Conservation (phyloP, 2,113 vertebrate genomes). For the Synodontis membranacea region DNA sequence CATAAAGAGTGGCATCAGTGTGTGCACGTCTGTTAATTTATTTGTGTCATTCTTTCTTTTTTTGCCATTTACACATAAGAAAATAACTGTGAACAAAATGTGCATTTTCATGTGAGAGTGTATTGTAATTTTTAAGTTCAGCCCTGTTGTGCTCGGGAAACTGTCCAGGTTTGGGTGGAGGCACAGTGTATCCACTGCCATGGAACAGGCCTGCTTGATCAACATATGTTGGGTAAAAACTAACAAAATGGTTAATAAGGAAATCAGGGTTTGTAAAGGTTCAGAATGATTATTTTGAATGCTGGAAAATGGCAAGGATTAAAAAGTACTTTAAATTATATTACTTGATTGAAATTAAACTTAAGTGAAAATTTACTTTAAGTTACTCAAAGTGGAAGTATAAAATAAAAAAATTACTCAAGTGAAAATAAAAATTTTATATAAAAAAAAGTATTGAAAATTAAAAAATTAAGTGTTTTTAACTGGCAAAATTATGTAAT, state of each 20-base stretch:
- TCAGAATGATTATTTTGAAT: neutral
- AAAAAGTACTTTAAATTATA: neutral
- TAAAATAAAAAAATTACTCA: neutral
- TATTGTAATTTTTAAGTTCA: neutral
- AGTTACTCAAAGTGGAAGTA: neutral
- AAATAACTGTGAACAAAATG: neutral
- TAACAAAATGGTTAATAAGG: neutral
- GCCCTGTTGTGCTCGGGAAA: neutral
- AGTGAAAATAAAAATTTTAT: no score
- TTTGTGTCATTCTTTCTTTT: neutral
- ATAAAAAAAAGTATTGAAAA: neutral
- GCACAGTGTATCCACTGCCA: neutral
- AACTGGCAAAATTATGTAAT: neutral
- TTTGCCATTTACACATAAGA: neutral
- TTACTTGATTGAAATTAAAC: neutral
- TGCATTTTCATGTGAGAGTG: neutral
- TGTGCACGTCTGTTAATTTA: neutral
- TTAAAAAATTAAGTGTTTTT: neutral
- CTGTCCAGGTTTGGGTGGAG: neutral
- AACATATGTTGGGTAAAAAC: neutral
- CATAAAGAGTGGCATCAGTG: slow-evolving; percentile 34
- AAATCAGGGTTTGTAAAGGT: neutral
- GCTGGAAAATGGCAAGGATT: neutral
- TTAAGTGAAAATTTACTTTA: neutral
- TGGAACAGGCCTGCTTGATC: neutral